Base-by-base conservation (phyloP, 1,140 invertebrate genomes). In the Acromyrmex heyeri region DNA sequence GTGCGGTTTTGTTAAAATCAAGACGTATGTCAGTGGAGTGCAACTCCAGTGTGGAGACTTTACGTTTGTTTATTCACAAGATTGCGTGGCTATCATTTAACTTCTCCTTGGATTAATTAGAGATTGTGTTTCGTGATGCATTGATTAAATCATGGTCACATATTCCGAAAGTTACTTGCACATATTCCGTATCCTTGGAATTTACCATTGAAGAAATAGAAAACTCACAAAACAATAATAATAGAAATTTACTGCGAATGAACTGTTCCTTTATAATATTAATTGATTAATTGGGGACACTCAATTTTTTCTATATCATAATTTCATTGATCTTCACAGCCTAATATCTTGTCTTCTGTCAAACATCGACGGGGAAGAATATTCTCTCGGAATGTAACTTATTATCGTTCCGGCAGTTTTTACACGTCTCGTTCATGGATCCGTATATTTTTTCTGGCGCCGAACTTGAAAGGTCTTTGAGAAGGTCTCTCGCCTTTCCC, bases 401-500 rank as follows among this genome's bases (percentile, higher is more conserved):
- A 18, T 18, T 10, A 6, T 57, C 21, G 16, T 70, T n/a, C 8
- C 2, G 16, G 27, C n/a, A n/a, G 48, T 38, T 81, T 82, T 48
- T 70, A 44, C 27, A 53, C 30, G 5, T 50, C 27, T 38, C 27
- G 69, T 86, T 69, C 72, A 91, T 82, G 61, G 34, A 53, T 38
- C 14, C 55, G 57, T 86, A 27, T 85, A 86, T 86, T 86, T 79
- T 86, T 59, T 69, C 30, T 86, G n/a, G 69, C 69, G 21, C 18
- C 48, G 24, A 38, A 78, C 48, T 64, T 65, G 34, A 78, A 85
- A 55, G n/a, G 6, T 78, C 48, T 65, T 67, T 61, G 82, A 77
- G 70, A 72, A 38, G 44, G n/a, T 64, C 70, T n/a, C 14, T 16
- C 59, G 27, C 2, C 48, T 61, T 48, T 34, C 38, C 2, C 10